Percentiles rank a stretch among this genome's conserved stretches.
phyloP scores from a whole-genome alignment of 1,140 invertebrate genomes.

The Octopus bimaculoides region DNA sequence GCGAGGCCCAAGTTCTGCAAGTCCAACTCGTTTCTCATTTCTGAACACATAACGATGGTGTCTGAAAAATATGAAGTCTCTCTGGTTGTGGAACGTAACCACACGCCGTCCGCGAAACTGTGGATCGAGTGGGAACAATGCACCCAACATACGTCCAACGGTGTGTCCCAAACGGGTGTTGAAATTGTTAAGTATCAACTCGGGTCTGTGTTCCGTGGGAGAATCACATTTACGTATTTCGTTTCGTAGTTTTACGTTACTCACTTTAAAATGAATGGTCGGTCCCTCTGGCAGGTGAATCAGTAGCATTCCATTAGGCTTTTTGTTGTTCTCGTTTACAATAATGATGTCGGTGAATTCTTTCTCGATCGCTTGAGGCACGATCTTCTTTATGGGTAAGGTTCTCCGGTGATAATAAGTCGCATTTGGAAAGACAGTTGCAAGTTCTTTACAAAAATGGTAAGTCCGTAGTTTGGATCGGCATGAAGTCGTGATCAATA shows the following conservation, averaged over 20 bases:
- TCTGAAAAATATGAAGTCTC: conserved; percentile 98
- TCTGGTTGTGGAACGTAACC: conserved; percentile 97
- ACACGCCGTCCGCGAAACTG: conserved; percentile 89
- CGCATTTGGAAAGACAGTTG: conserved; percentile 88
- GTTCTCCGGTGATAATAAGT: conserved; percentile 74
- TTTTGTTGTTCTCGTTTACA: conserved; percentile 88
- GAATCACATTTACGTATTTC: conserved; percentile 54
- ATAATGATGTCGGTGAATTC: conserved; percentile 88
- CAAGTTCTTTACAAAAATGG: conserved; percentile 88
- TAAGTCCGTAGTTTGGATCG: conserved; percentile 88
- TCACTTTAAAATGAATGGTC: conserved; percentile 78
- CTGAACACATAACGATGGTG: conserved; percentile 97
- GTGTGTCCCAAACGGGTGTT: conserved; percentile 87
- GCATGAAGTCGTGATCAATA: conserved; percentile 90
- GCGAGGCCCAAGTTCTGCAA: conserved; percentile 92
- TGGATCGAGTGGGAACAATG: conserved; percentile 94
- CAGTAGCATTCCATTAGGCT: conserved; percentile 87
- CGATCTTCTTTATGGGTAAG: conserved; percentile 89
- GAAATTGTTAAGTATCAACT: conserved; percentile 96
- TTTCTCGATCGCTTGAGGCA: conserved; percentile 74
- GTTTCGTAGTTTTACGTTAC: conserved; percentile 58
- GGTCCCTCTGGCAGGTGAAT: conserved; percentile 94
- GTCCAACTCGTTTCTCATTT: conserved; percentile 73
- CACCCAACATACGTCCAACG: conserved; percentile 89
- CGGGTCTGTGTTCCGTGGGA: conserved; percentile 82